These are phyloP conservation scores for Malthinus seriepunctatus DNA, from an alignment of 2,888 invertebrate genomes.

Conservation along the genomic window DNA sequence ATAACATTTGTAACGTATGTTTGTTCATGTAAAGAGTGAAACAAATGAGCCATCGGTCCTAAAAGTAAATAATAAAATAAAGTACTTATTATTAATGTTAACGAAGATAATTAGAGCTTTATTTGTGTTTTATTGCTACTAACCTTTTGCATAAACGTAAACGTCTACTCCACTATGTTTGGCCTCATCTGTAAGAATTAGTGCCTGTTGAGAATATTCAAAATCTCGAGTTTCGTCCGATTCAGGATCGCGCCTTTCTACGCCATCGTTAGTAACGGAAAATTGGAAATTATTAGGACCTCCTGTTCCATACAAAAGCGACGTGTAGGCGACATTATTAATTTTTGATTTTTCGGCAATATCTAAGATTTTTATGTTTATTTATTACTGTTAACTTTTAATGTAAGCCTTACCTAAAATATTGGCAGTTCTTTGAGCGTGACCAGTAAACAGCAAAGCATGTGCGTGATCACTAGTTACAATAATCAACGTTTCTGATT, in stretches of 20 bases:
- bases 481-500: slow-evolving; percentile 75
- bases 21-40: slow-evolving; percentile 89
- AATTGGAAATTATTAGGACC: slow-evolving; percentile 70
- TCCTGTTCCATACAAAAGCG: slow-evolving; percentile 77
- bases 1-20: slow-evolving; percentile 86
- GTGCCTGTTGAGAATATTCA: slow-evolving; percentile 74
- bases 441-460: slow-evolving; percentile 77
- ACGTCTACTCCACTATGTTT: slow-evolving; percentile 87
- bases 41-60: slow-evolving; percentile 89
- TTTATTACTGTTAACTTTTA: neutral
- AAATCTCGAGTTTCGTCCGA: slow-evolving; percentile 63
- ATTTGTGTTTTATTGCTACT: too few species aligned
- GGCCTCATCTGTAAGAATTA: slow-evolving; percentile 71
- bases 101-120: too few species aligned
- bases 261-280: slow-evolving; percentile 45
- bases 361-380: slow-evolving; percentile 50
- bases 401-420: slow-evolving; percentile 64
- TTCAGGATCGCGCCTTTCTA: slow-evolving; percentile 65
- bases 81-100: too few species aligned
- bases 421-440: slow-evolving; percentile 68
- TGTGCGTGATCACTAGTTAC: slow-evolving; percentile 88
- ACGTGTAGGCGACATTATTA: slow-evolving; percentile 74
- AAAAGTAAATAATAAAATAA: slow-evolving; percentile 41
- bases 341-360: slow-evolving; percentile 64
- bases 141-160: slow-evolving; percentile 77